phyloP scores from a whole-genome alignment of 2,888 invertebrate species.

The Callyntrura sp. region DNA sequence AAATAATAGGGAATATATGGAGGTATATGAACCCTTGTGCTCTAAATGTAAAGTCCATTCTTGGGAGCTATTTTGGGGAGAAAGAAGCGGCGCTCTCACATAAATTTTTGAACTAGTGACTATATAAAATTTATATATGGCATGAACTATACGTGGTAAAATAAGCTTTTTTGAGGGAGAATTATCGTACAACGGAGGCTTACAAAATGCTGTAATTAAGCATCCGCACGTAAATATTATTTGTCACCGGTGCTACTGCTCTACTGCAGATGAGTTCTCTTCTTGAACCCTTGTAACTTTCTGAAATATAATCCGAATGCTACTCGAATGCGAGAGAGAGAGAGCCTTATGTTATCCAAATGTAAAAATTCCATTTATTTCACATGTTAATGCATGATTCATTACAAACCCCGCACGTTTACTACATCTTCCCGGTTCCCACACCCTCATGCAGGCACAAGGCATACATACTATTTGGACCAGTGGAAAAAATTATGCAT shows the following conservation, averaged over 20 bases:
- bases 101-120: not conserved
- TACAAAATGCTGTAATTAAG: constrained; percentile 5
- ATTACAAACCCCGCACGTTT: constrained; percentile 35
- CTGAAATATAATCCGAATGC: not conserved
- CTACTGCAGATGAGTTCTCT: not conserved
- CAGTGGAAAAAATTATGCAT: not conserved
- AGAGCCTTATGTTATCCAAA: not conserved
- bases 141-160: not conserved
- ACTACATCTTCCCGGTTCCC: not conserved
- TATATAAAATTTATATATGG: not conserved
- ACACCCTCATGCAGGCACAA: not conserved
- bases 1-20: too few relatives aligned
- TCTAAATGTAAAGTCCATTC: too few relatives aligned
- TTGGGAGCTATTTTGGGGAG: not conserved
- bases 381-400: constrained; percentile 14
- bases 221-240: not conserved
- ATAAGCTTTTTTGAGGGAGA: constrained; percentile 1
- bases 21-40: too few relatives aligned
- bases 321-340: not conserved
- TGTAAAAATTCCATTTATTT: constrained; percentile 1
- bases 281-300: not conserved
- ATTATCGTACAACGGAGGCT: not conserved
- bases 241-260: not conserved
- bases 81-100: not conserved
- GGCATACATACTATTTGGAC: not conserved